phyloP scores from a whole-genome alignment of 2,797 vertebrate species.

The Avahi laniger region DNA sequence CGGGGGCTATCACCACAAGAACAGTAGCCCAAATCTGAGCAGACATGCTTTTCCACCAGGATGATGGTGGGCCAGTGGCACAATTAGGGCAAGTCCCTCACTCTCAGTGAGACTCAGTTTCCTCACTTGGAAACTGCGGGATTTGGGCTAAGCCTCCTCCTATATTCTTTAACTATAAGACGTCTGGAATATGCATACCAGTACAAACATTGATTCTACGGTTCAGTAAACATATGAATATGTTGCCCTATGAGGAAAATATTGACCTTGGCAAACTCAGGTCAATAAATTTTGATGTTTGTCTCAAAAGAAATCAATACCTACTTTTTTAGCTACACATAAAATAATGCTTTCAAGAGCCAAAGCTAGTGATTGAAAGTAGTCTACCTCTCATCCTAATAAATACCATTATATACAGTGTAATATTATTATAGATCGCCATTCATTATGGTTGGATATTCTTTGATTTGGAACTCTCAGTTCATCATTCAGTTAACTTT shows the following conservation, averaged over 20 bases:
- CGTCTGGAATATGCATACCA: background rate
- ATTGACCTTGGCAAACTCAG: conserved; percentile 58
- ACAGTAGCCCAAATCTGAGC: background rate
- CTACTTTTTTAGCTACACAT: conserved; percentile 45
- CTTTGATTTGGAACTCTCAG: conserved; percentile 68
- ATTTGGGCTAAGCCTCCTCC: background rate
- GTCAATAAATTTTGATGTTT: conserved; percentile 68
- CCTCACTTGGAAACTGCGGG: background rate
- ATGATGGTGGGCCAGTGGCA: background rate
- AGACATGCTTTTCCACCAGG: background rate
- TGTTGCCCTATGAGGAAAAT: conserved; percentile 56
- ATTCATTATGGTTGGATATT: conserved; percentile 57
- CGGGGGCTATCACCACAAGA: background rate
- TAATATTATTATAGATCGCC: conserved; percentile 64
- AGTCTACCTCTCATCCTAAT: conserved; percentile 58
- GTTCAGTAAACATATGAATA: conserved; percentile 7
- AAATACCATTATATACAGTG: conserved; percentile 56
- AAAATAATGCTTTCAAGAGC: conserved; percentile 69
- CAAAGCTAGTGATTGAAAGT: conserved; percentile 48
- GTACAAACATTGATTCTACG: background rate
- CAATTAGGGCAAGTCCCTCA: background rate
- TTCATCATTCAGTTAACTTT: conserved; percentile 70
- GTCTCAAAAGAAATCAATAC: conserved; percentile 50
- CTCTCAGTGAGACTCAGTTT: background rate
- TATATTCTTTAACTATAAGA: background rate